Percentiles rank a stretch among this genome's conserved stretches.
Evolutionary conservation across 2,888 invertebrate species (phyloP).

Genomic region (Nebria brevicollis): DNA sequence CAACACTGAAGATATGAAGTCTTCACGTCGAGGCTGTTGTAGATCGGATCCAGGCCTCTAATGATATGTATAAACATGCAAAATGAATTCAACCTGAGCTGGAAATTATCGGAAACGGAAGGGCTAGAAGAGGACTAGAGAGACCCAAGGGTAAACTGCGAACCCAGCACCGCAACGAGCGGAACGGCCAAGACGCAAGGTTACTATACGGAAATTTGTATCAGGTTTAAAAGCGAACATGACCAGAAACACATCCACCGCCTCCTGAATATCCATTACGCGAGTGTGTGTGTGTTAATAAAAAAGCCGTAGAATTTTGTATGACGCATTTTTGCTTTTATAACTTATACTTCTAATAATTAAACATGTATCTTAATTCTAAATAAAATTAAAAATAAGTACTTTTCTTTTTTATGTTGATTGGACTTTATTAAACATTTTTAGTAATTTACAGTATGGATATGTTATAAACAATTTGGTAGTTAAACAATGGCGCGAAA

Average conservation of each 20-base stretch:
- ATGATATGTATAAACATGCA: conserved; percentile 31
- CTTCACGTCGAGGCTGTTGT: neutral
- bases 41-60: conserved; percentile 9
- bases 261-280: neutral
- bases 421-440: too few species aligned
- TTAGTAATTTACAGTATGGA: too few species aligned
- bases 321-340: too few species aligned
- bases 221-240: conserved; percentile 9
- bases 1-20: neutral
- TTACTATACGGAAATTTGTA: conserved; percentile 7
- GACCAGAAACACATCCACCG: neutral
- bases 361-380: too few species aligned
- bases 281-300: too few species aligned
- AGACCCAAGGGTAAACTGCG: conserved; percentile 22
- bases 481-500: neutral
- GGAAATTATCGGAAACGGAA: conserved; percentile 27
- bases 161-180: conserved; percentile 19
- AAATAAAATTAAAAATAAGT: too few species aligned
- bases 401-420: too few species aligned
- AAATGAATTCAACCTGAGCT: conserved; percentile 20
- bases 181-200: neutral
- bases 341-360: too few species aligned
- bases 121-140: conserved; percentile 10
- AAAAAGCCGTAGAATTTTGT: too few species aligned
- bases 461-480: too few species aligned